Evolutionary conservation across 2,888 invertebrate genomes (phyloP).

Genomic region (Drosophila neotestacea): DNA sequence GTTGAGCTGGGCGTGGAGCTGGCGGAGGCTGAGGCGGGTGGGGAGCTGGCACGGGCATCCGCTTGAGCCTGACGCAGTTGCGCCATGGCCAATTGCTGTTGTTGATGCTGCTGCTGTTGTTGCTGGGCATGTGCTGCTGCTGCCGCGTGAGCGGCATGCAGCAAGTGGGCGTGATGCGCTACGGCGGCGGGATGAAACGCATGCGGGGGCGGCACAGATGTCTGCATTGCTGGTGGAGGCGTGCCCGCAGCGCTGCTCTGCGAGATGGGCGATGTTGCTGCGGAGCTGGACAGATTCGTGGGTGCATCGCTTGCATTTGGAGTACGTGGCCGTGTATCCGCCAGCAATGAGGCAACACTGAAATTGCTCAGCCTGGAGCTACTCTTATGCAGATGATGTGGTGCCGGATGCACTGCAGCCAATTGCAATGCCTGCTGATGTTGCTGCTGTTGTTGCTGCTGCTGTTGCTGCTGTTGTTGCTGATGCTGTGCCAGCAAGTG

Average conservation of each 20-base stretch:
- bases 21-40: slow-evolving; percentile 79
- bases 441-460: slow-evolving; percentile 64
- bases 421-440: slow-evolving; percentile 69
- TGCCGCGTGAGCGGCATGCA: slow-evolving; percentile 82
- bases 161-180: slow-evolving; percentile 82
- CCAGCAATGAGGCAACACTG: slow-evolving; percentile 94
- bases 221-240: slow-evolving; percentile 60
- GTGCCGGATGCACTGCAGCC: slow-evolving; percentile 77
- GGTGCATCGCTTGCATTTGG: slow-evolving; percentile 79
- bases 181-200: slow-evolving; percentile 79
- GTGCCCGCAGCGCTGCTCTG: slow-evolving; percentile 76
- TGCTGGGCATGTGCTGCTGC: slow-evolving; percentile 81
- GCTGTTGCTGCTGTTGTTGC: slow-evolving; percentile 73
- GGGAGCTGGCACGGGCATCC: slow-evolving; percentile 69
- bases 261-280: slow-evolving; percentile 81
- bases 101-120: slow-evolving; percentile 72
- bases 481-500: slow-evolving; percentile 64
- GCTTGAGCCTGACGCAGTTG: slow-evolving; percentile 75
- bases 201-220: slow-evolving; percentile 47
- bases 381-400: slow-evolving; percentile 86
- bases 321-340: slow-evolving; percentile 89
- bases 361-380: slow-evolving; percentile 90
- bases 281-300: slow-evolving; percentile 83
- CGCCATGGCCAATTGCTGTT: slow-evolving; percentile 63
- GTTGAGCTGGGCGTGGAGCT: slow-evolving; percentile 75